Evolutionary conservation across 2,797 vertebrate species (phyloP).

Genomic region (Vespertilio murinus): DNA sequence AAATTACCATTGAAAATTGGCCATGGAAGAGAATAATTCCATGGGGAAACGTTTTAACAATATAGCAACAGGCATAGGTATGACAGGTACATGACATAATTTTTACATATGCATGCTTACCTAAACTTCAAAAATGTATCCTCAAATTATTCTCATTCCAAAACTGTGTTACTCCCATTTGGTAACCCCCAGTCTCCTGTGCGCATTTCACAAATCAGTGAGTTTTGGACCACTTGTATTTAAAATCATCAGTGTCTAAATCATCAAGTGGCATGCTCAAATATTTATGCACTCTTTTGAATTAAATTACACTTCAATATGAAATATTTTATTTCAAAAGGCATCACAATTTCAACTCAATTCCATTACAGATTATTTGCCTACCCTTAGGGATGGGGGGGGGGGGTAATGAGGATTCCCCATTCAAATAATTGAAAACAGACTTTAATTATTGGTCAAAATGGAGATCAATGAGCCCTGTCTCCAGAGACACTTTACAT

Average conservation of each 20-base stretch:
- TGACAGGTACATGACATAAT: neutral
- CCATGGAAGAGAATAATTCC: neutral
- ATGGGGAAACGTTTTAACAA: neutral
- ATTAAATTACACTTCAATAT: conserved; percentile 18
- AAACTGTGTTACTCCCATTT: neutral
- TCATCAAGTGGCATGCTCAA: neutral
- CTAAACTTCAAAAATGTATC: neutral
- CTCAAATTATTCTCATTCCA: neutral
- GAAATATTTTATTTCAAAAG: conserved; percentile 11
- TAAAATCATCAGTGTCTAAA: conserved; percentile 40
- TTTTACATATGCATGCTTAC: neutral
- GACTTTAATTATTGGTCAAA: neutral
- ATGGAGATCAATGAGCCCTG: neutral
- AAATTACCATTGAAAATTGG: neutral
- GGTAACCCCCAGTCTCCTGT: neutral
- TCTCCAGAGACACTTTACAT: neutral
- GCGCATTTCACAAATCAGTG: neutral
- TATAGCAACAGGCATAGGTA: neutral
- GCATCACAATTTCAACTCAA: conserved; percentile 26
- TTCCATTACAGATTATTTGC: neutral
- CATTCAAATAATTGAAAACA: conserved; percentile 13
- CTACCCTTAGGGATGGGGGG: neutral
- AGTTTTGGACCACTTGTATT: neutral
- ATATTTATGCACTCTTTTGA: neutral
- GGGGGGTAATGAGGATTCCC: neutral